Percentiles rank a stretch among this genome's conserved stretches.
These are phyloP conservation scores for Pristiophorus japonicus DNA, from an alignment of 2,113 vertebrate genomes.

Conservation along the genomic window DNA sequence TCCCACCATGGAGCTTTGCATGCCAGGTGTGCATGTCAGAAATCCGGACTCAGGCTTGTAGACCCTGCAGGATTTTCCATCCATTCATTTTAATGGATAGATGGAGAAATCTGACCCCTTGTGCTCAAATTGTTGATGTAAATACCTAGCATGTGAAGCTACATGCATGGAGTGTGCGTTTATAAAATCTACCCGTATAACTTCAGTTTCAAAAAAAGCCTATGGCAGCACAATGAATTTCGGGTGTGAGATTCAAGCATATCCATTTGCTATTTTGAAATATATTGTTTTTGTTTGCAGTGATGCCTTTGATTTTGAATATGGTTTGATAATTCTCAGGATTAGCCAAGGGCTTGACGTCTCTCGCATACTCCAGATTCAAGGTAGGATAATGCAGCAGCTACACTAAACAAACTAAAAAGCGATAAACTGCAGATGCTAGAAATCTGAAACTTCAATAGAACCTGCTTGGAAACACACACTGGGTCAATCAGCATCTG, in stretches of 20 bases:
- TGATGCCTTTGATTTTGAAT: conserved; percentile 90
- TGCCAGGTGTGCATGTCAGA: neutral
- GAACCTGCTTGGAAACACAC: neutral
- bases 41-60: too few relatives aligned
- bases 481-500: neutral
- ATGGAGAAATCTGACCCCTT: neutral
- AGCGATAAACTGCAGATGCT: neutral
- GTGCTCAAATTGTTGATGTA: neutral
- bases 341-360: conserved; percentile 85
- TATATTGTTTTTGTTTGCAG: conserved; percentile 54
- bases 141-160: neutral
- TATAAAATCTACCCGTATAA: neutral
- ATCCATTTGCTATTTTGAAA: conserved; percentile 4
- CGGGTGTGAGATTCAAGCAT: neutral
- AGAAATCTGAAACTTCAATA: neutral
- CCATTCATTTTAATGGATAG: neutral
- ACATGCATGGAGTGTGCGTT: neutral
- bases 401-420: neutral
- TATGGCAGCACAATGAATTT: neutral
- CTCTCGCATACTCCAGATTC: conserved; percentile 75
- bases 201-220: neutral
- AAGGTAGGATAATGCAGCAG: conserved; percentile 64
- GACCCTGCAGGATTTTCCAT: neutral
- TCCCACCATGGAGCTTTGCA: neutral
- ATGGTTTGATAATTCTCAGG: conserved; percentile 74